Percentiles rank a stretch among this genome's conserved stretches.
Evolutionary conservation across 1,140 invertebrate species (phyloP).

Genomic region (Lanistes nyassanus): DNA sequence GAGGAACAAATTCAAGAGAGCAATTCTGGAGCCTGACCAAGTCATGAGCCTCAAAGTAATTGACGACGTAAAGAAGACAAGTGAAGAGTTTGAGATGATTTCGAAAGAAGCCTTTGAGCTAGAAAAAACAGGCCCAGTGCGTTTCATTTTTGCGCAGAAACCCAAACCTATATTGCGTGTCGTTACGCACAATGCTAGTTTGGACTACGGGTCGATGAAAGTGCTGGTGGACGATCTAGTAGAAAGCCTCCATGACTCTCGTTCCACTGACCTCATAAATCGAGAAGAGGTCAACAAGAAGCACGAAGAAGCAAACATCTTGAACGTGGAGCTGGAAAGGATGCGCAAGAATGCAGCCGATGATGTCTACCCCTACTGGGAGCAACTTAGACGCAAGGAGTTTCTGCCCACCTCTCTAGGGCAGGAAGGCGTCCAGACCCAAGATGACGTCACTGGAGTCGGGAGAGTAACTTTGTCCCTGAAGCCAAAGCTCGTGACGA

Average conservation of each 20-base stretch:
- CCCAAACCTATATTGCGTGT: conserved; percentile 6
- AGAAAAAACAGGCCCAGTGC: conserved; percentile 24
- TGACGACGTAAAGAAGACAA: background rate
- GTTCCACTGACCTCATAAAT: background rate
- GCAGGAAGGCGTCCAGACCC: background rate
- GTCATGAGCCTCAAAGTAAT: conserved; percentile 25
- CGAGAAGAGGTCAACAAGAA: conserved; percentile 7
- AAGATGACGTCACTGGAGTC: background rate
- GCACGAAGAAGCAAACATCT: conserved; percentile 3
- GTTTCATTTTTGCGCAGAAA: conserved; percentile 29
- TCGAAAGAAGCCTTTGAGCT: conserved; percentile 30
- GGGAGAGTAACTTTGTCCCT: conserved; percentile 8
- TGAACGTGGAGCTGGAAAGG: conserved; percentile 27
- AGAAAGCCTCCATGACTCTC: conserved; percentile 3
- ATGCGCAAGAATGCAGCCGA: conserved; percentile 28
- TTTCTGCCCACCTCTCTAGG: conserved; percentile 15
- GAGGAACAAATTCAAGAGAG: background rate
- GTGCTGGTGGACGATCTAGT: conserved; percentile 31
- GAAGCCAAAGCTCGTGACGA: conserved; percentile 9
- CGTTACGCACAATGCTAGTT: conserved; percentile 31
- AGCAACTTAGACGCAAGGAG: conserved; percentile 20
- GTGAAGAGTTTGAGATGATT: conserved; percentile 4
- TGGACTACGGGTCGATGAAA: conserved; percentile 28
- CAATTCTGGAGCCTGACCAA: conserved; percentile 23
- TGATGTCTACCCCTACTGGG: conserved; percentile 24